Conservation (phyloP, 1,140 invertebrate genomes). For the Metopolophium dirhodum region DNA sequence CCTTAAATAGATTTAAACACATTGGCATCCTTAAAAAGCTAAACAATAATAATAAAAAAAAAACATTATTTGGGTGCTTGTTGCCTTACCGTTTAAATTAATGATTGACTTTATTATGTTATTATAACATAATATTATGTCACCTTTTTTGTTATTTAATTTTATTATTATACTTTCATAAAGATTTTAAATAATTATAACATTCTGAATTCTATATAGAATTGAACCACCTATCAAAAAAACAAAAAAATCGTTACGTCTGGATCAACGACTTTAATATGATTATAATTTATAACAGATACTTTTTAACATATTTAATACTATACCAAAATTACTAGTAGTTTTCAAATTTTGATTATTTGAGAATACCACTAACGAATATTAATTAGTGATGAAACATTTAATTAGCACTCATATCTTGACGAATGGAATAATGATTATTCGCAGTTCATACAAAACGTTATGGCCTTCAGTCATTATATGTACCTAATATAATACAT, state of each 20-base stretch:
- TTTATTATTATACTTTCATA: no score
- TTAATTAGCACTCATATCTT: background rate
- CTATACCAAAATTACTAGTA: background rate
- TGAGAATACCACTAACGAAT: background rate
- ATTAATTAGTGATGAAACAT: background rate
- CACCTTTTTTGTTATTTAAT: no score
- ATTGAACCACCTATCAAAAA: background rate
- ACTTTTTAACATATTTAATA: background rate
- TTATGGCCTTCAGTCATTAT: background rate
- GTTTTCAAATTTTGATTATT: background rate
- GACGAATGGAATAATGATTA: background rate
- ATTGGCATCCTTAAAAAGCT: background rate
- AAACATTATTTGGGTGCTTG: no score
- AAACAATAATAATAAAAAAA: background rate
- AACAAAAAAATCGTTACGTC: background rate
- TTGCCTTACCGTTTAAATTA: no score
- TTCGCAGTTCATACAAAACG: background rate
- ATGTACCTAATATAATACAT: background rate
- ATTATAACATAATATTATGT: no score
- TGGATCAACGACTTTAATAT: background rate
- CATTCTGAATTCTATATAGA: background rate
- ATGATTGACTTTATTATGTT: no score
- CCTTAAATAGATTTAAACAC: background rate
- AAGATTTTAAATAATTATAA: no score
- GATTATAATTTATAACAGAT: background rate